Base-by-base conservation (phyloP, 2,113 vertebrate genomes). In the Tringa solitaria region DNA sequence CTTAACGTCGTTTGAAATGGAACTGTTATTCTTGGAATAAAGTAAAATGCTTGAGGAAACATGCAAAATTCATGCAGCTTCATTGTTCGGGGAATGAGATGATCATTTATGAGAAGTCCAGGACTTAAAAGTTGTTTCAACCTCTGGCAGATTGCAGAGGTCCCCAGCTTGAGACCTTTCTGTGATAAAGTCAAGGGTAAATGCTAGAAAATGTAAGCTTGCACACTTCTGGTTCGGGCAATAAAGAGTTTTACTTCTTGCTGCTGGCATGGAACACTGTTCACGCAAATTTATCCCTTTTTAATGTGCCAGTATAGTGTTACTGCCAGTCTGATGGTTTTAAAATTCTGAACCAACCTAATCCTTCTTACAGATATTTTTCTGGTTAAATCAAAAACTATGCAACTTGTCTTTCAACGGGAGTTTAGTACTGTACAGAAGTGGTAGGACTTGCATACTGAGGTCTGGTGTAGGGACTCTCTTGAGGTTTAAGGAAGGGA, bases 61-160 rank as follows among this genome's bases (percentile, higher is more conserved):
- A 86, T 95, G 67, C 79, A 93, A 94, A 96, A 96, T 96, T 96
- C 50, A 86, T 95, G 77, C 51, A 60, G 73, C 16, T 87, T 93
- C 68, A 51, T 84, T 92, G 93, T 86, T 96, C 75, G 85, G 76
- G 67, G 78, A 87, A 65, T 60, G 79, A 93, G 41, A 85, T 76
- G 35, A 91, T 87, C 0, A 69, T 67, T 93, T 96, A 83, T 74
- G 90, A 88, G 67, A 88, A 90, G 59, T 43, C n/a, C 17, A 35
- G 75, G 43, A 63, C 76, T 84, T 67, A 77, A 23, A 87, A 90
- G 26, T 73, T 92, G 60, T 74, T 89, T 84, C 21, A 48, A 14
- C 78, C 59, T 90, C 84, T 53, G 18, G 48, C 27, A 76, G 53
- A 76, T 68, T n/a, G 37, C 53, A 45, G 37, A 50, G 35, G 45